These are phyloP conservation scores for Portevinia maculata DNA, from an alignment of 2,888 invertebrate species.

Conservation along the genomic window DNA sequence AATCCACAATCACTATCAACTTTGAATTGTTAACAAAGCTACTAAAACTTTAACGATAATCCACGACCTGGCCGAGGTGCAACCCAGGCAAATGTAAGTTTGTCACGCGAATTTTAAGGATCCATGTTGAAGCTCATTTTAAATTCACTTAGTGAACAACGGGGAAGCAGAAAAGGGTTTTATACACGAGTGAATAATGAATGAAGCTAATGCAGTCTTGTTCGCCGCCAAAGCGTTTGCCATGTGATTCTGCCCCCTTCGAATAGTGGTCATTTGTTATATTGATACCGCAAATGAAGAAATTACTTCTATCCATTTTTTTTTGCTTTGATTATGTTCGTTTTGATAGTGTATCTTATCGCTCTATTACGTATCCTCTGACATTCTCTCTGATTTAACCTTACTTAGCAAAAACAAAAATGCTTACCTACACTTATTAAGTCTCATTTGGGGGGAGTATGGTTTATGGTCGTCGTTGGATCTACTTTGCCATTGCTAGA, in stretches of 20 bases:
- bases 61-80: constrained; percentile 19
- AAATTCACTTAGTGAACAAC: constrained; percentile 62
- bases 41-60: constrained; percentile 71
- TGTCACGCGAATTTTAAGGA: constrained; percentile 68
- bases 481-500: constrained; percentile 64
- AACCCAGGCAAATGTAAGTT: constrained; percentile 51
- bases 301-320: constrained; percentile 43
- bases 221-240: constrained; percentile 24
- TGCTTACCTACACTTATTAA: constrained; percentile 68
- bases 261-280: constrained; percentile 55
- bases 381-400: constrained; percentile 45
- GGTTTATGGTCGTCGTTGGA: neutral
- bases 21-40: constrained; percentile 72
- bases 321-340: constrained; percentile 8
- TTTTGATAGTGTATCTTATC: constrained; percentile 6
- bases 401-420: constrained; percentile 45
- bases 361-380: constrained; percentile 3
- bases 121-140: constrained; percentile 38
- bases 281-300: constrained; percentile 63
- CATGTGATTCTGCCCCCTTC: constrained; percentile 39
- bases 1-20: constrained; percentile 62
- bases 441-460: constrained; percentile 56
- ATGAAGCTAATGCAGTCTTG: too few species aligned
- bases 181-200: constrained; percentile 63
- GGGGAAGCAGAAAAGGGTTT: constrained; percentile 43